Percentiles rank a stretch among this genome's conserved stretches.
Conservation (phyloP, 2,113 vertebrate species). For the Tricholaema leucomelas region DNA sequence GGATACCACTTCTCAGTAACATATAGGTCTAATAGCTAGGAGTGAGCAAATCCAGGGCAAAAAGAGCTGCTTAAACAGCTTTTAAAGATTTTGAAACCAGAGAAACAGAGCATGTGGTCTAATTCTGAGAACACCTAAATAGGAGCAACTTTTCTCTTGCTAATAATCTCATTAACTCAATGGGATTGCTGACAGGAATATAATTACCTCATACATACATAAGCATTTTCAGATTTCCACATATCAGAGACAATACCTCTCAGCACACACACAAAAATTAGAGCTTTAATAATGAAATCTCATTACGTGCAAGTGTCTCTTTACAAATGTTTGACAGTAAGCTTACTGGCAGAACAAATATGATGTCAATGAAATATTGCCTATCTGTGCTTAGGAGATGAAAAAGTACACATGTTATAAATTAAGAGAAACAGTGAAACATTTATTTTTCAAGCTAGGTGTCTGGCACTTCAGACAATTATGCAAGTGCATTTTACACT, state of each 20-base stretch:
- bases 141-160: background rate
- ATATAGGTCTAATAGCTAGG: background rate
- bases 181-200: constrained; percentile 12
- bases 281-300: constrained; percentile 27
- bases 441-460: background rate
- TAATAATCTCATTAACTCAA: constrained; percentile 50
- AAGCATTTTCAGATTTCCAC: background rate
- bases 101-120: background rate
- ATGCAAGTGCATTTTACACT: background rate
- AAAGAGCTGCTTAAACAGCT: background rate
- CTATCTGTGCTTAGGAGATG: background rate
- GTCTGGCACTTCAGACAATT: background rate
- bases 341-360: constrained; percentile 5
- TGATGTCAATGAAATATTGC: background rate
- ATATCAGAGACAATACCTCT: background rate
- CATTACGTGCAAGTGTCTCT: constrained; percentile 24
- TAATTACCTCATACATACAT: constrained; percentile 35
- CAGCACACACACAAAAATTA: background rate
- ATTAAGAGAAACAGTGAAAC: background rate
- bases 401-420: background rate
- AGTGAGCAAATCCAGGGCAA: background rate
- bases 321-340: constrained; percentile 3
- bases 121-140: constrained; percentile 7
- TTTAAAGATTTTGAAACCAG: background rate
- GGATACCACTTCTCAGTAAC: background rate